These are phyloP conservation scores for Cryptocephalus primarius DNA, from an alignment of 2,888 invertebrate genomes.

Conservation along the genomic window DNA sequence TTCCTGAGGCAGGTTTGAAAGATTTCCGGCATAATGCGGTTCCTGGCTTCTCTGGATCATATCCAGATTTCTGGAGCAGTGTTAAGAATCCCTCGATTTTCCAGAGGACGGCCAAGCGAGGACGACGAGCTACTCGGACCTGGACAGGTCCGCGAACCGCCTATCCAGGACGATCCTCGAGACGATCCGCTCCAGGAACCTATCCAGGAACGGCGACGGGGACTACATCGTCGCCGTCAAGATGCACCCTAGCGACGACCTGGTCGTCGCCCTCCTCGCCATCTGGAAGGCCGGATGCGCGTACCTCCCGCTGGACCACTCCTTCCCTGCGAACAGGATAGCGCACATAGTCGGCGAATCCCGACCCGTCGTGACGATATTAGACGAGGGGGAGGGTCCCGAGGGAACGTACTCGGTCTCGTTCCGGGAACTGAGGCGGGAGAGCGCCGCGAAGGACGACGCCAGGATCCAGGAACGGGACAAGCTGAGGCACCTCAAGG, in stretches of 20 bases:
- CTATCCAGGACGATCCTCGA: constrained; percentile 44
- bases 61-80: no score
- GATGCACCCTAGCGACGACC: constrained; percentile 62
- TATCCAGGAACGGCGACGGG: constrained; percentile 50
- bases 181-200: constrained; percentile 30
- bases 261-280: constrained; percentile 57
- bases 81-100: constrained; percentile 4
- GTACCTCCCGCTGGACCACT: constrained; percentile 72
- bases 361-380: constrained; percentile 56
- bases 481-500: constrained; percentile 29
- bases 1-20: no score
- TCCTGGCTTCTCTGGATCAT: no score
- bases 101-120: constrained; percentile 17
- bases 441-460: constrained; percentile 36
- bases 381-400: constrained; percentile 47
- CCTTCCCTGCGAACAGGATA: constrained; percentile 58
- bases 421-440: constrained; percentile 41
- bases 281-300: constrained; percentile 76
- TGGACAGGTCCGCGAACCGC: constrained; percentile 46
- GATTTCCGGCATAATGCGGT: no score
- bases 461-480: constrained; percentile 15
- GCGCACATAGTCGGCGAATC: constrained; percentile 67
- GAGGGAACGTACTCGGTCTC: constrained; percentile 22
- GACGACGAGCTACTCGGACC: constrained; percentile 41
- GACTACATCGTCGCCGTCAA: constrained; percentile 69